Evolutionary conservation across 2,113 vertebrate species (phyloP).

Genomic region (Hyaena hyaena): DNA sequence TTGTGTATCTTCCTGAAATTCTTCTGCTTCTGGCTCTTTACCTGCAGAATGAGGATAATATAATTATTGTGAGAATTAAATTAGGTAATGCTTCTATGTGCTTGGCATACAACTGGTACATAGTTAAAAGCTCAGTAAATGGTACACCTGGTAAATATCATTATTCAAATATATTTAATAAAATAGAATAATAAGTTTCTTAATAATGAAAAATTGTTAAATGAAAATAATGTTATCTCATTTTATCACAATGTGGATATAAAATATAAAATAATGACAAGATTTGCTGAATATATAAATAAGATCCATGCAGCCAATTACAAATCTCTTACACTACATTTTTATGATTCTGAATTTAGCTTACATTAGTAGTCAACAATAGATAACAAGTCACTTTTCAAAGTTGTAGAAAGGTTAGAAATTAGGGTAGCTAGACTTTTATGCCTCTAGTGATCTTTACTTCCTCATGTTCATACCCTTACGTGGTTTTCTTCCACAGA

Average conservation of each 20-base stretch:
- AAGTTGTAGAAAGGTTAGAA: background rate
- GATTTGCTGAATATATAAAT: background rate
- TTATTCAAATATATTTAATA: constrained; percentile 23
- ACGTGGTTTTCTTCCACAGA: background rate
- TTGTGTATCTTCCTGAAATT: background rate
- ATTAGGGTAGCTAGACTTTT: background rate
- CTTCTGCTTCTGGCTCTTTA: background rate
- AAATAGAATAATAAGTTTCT: background rate
- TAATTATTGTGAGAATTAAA: background rate
- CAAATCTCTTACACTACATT: background rate
- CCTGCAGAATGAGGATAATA: background rate
- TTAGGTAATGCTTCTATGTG: background rate
- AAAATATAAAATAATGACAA: background rate
- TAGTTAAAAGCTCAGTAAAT: background rate
- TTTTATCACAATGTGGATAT: background rate
- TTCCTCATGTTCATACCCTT: background rate
- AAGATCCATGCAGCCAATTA: background rate
- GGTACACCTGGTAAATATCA: background rate
- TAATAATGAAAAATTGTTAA: background rate
- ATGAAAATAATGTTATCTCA: background rate
- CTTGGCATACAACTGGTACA: background rate
- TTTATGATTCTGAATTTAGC: background rate
- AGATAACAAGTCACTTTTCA: background rate
- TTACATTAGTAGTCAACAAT: background rate
- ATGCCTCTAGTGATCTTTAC: background rate